phyloP scores from a whole-genome alignment of 2,113 vertebrate species.

The Lathamus discolor region DNA sequence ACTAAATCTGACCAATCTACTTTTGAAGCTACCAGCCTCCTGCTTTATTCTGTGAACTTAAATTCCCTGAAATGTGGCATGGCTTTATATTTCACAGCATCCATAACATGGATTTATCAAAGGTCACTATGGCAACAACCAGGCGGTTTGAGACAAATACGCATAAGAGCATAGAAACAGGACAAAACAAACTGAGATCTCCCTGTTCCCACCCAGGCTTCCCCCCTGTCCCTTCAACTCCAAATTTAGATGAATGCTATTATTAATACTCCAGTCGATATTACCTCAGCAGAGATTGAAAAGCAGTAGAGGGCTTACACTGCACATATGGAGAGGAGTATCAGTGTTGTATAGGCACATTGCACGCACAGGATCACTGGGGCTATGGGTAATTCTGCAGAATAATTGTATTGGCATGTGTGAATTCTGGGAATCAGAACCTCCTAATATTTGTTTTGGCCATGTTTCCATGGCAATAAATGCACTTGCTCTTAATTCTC shows the following conservation, averaged over 20 bases:
- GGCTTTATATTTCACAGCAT: slow-evolving; percentile 56
- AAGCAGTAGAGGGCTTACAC: not conserved
- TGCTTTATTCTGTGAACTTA: not conserved
- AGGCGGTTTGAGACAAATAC: slow-evolving; percentile 29
- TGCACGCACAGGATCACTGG: not conserved
- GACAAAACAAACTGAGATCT: slow-evolving; percentile 41
- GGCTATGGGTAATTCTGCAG: not conserved
- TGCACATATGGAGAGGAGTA: not conserved
- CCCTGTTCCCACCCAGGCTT: slow-evolving; percentile 19
- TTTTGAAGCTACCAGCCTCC: not conserved
- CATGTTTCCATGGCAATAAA: slow-evolving; percentile 2
- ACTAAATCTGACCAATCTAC: not conserved
- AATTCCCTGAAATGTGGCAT: not conserved
- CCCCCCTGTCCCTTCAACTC: not conserved
- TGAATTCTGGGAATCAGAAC: slow-evolving; percentile 41
- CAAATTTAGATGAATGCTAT: not conserved
- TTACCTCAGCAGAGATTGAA: slow-evolving; percentile 8
- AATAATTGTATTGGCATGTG: slow-evolving; percentile 19
- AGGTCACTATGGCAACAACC: slow-evolving; percentile 55
- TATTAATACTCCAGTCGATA: not conserved
- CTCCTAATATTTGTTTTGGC: not conserved
- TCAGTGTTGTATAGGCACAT: rapidly evolving
- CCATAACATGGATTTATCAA: slow-evolving; percentile 41
- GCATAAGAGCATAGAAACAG: slow-evolving; percentile 42
- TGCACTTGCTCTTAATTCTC: not conserved